These are phyloP conservation scores for Montipora capitata DNA, from an alignment of 92 coral and sea anemone genomes.

Conservation along the genomic window DNA sequence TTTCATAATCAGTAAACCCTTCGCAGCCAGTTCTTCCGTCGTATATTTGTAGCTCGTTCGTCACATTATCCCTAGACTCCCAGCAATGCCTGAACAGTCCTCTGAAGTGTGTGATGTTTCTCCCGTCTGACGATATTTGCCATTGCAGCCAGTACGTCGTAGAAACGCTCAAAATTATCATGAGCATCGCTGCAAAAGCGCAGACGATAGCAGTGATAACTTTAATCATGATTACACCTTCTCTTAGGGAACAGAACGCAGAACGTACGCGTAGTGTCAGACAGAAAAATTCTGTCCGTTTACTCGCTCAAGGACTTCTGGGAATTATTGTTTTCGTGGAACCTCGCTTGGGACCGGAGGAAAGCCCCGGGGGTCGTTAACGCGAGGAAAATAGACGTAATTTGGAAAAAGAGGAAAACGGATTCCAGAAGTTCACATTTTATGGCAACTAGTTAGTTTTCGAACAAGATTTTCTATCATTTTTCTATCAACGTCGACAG, in stretches of 20 bases:
- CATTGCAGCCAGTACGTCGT: constrained; percentile 97
- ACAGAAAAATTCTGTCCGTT: too few relatives aligned
- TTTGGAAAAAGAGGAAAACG: too few relatives aligned
- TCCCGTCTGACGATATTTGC: constrained; percentile 73
- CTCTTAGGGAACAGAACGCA: constrained; percentile 5
- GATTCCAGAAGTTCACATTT: too few relatives aligned
- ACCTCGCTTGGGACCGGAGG: background rate
- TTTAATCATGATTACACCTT: constrained; percentile 85
- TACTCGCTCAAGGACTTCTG: constrained; percentile 19
- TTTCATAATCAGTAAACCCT: constrained; percentile 6
- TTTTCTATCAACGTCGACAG: too few relatives aligned
- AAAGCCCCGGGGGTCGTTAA: background rate
- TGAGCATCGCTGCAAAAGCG: constrained; percentile 89
- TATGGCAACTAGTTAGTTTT: too few relatives aligned
- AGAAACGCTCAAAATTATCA: constrained; percentile 93
- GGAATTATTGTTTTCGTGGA: background rate
- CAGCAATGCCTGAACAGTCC: constrained; percentile 86
- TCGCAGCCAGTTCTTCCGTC: constrained; percentile 36
- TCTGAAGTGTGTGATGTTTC: constrained; percentile 79
- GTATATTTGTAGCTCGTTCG: constrained; percentile 63
- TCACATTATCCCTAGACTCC: constrained; percentile 81
- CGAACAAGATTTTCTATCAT: too few relatives aligned
- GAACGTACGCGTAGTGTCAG: background rate
- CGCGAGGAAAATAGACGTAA: background rate
- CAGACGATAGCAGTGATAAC: constrained; percentile 94